These are phyloP conservation scores for Eustalomyia histrio DNA, from an alignment of 2,888 invertebrate genomes.

Conservation along the genomic window DNA sequence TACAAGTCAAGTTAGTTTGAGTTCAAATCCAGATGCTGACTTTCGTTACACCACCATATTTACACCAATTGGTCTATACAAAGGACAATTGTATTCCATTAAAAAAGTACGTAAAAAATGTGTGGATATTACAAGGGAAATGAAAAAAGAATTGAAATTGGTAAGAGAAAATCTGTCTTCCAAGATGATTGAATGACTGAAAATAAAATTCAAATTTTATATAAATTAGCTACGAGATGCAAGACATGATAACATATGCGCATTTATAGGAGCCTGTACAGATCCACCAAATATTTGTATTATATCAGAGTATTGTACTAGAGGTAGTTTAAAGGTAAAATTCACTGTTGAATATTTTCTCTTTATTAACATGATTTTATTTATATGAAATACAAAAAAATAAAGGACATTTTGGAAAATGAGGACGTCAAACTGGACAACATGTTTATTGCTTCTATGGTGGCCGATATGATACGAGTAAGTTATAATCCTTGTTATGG, in stretches of 20 bases:
- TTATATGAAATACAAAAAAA: neutral
- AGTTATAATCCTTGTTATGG: constrained; percentile 74
- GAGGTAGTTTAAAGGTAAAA: constrained; percentile 92
- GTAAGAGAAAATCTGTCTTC: constrained; percentile 80
- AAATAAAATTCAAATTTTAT: constrained; percentile 35
- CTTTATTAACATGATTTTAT: constrained; percentile 7
- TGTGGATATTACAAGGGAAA: constrained; percentile 92
- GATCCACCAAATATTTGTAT: constrained; percentile 95
- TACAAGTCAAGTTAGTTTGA: constrained; percentile 93
- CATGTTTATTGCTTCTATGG: constrained; percentile 97
- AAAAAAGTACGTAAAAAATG: constrained; percentile 91
- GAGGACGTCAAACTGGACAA: constrained; percentile 97
- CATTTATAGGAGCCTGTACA: constrained; percentile 94
- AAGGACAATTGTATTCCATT: constrained; percentile 91
- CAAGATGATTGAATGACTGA: neutral
- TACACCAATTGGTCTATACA: constrained; percentile 93
- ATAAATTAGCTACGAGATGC: constrained; percentile 91
- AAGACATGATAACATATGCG: constrained; percentile 94
- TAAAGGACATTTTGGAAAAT: constrained; percentile 94
- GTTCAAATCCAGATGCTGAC: constrained; percentile 95
- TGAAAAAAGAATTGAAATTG: constrained; percentile 95
- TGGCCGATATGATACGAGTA: constrained; percentile 96
- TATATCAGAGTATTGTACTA: constrained; percentile 92
- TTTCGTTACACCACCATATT: constrained; percentile 94
- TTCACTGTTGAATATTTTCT: neutral